phyloP scores from a whole-genome alignment of 2,113 vertebrate genomes.

The Platichthys stellatus region DNA sequence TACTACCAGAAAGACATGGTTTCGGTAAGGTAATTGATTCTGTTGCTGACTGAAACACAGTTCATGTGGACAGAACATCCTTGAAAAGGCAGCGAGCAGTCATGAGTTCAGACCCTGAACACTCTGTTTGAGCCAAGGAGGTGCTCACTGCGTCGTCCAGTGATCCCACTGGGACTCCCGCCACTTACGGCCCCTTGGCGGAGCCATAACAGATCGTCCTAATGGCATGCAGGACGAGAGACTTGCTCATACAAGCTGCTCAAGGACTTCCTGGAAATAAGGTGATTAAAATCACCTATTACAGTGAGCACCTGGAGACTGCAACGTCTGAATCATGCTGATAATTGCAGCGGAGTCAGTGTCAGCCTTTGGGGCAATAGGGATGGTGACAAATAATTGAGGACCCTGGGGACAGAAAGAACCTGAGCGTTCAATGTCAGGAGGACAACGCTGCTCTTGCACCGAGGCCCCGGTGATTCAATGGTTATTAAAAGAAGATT shows the following conservation, averaged over 20 bases:
- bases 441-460: slow-evolving; percentile 31
- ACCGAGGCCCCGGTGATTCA: slow-evolving; percentile 35
- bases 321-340: slow-evolving; percentile 53
- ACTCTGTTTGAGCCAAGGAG: slow-evolving; percentile 16
- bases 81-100: slow-evolving; percentile 25
- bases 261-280: slow-evolving; percentile 59
- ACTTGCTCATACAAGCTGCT: slow-evolving; percentile 36
- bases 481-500: slow-evolving; percentile 35
- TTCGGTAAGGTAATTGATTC: background rate
- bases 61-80: slow-evolving; percentile 1
- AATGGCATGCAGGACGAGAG: slow-evolving; percentile 16
- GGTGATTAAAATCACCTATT: slow-evolving; percentile 63
- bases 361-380: slow-evolving; percentile 52
- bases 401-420: slow-evolving; percentile 11
- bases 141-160: background rate
- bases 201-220: slow-evolving; percentile 37
- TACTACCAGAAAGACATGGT: slow-evolving; percentile 11
- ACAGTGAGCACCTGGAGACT: slow-evolving; percentile 52
- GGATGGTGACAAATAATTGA: slow-evolving; percentile 40
- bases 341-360: slow-evolving; percentile 52
- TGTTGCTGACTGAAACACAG: slow-evolving; percentile 6
- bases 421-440: slow-evolving; percentile 49
- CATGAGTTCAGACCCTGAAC: slow-evolving; percentile 13
- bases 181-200: slow-evolving; percentile 18
- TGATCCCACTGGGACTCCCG: slow-evolving; percentile 20